These are phyloP conservation scores for Torymus texanus DNA, from an alignment of 2,888 invertebrate genomes.

Conservation along the genomic window DNA sequence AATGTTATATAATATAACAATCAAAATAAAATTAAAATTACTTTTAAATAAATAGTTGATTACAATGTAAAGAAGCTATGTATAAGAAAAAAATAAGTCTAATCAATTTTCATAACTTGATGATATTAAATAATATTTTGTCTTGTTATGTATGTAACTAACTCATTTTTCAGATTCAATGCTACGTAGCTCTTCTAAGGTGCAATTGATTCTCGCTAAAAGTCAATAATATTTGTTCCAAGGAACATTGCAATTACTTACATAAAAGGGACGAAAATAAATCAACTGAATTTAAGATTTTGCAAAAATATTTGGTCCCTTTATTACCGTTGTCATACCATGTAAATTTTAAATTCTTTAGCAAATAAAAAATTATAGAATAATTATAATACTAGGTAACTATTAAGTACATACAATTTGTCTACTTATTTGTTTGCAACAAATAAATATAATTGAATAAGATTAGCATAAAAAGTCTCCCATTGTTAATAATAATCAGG, in stretches of 20 bases:
- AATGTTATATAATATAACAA: no score
- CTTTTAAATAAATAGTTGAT: no score
- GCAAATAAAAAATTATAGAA: slow-evolving; percentile 1
- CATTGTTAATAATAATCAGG: slow-evolving; percentile 89
- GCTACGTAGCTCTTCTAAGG: not conserved
- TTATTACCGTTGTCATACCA: slow-evolving; percentile 32
- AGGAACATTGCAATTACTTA: slow-evolving; percentile 1
- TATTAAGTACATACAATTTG: slow-evolving; percentile 39
- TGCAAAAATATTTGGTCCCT: slow-evolving; percentile 35
- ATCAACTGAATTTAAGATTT: slow-evolving; percentile 15
- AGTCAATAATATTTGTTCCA: slow-evolving; percentile 30
- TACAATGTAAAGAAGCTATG: no score
- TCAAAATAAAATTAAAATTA: no score
- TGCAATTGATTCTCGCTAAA: slow-evolving; percentile 2
- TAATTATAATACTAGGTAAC: slow-evolving; percentile 11
- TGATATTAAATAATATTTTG: no score
- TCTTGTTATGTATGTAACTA: no score
- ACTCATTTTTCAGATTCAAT: slow-evolving; percentile 4
- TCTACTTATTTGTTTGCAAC: slow-evolving; percentile 32
- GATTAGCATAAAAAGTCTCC: slow-evolving; percentile 9
- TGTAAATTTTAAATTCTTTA: slow-evolving; percentile 23
- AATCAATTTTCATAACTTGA: no score
- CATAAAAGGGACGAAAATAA: slow-evolving; percentile 5
- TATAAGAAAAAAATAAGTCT: no score
- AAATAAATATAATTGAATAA: slow-evolving; percentile 12